phyloP scores from a whole-genome alignment of 2,797 vertebrate species.

The Bradypodion ventrale region DNA sequence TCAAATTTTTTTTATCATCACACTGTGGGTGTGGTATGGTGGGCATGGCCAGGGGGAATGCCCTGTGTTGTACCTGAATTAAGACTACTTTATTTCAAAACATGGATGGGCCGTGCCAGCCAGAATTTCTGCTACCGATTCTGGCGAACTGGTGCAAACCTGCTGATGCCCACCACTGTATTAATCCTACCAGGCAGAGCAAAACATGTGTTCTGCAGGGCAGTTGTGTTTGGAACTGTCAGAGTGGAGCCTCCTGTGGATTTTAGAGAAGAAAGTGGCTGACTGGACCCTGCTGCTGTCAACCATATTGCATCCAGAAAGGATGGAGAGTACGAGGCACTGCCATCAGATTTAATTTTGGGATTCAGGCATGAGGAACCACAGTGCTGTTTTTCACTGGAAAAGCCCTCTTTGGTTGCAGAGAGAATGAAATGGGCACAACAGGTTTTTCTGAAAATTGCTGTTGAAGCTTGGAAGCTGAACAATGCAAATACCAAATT shows the following conservation, averaged over 20 bases:
- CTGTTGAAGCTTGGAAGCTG: neutral
- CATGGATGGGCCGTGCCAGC: too few relatives aligned
- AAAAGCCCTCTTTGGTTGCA: neutral
- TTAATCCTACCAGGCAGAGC: conserved; percentile 11
- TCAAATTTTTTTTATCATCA: too few relatives aligned
- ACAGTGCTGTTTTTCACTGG: neutral
- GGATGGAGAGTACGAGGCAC: neutral
- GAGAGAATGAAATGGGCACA: neutral
- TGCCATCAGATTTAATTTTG: neutral
- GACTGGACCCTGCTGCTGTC: neutral
- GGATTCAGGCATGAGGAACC: conserved; percentile 8
- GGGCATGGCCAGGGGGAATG: too few relatives aligned
- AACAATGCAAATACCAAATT: neutral
- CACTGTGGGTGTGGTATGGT: too few relatives aligned
- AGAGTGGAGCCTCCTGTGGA: neutral
- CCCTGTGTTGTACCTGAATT: too few relatives aligned
- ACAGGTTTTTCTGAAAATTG: neutral
- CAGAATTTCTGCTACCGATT: too few relatives aligned
- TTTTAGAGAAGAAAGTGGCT: neutral
- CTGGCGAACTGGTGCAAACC: too few relatives aligned
- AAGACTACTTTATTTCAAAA: too few relatives aligned
- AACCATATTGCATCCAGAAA: neutral
- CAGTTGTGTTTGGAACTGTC: conserved; percentile 26
- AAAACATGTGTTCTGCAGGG: neutral
- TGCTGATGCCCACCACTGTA: too few relatives aligned